Conservation (phyloP, 2,888 invertebrate genomes). For the Hirtodrosophila confusa region DNA sequence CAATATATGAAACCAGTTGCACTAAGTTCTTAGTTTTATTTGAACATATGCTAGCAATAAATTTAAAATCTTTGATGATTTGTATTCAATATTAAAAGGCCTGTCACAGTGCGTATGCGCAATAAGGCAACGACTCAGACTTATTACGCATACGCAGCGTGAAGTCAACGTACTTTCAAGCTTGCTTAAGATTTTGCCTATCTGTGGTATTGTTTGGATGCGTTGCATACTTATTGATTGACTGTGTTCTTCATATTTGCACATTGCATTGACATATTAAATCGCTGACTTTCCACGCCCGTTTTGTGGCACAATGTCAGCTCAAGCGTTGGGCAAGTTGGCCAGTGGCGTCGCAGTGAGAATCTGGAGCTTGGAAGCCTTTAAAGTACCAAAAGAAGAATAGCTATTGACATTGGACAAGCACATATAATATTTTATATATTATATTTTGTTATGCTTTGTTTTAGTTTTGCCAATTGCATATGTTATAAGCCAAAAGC, state of each 20-base stretch:
- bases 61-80: too few relatives aligned
- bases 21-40: too few relatives aligned
- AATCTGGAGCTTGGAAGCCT: slow-evolving; percentile 63
- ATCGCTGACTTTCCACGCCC: slow-evolving; percentile 45
- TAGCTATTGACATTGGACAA: slow-evolving; percentile 78
- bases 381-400: slow-evolving; percentile 58
- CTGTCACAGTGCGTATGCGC: slow-evolving; percentile 32
- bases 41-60: too few relatives aligned
- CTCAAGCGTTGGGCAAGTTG: slow-evolving; percentile 13
- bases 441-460: slow-evolving; percentile 25
- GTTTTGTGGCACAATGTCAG: slow-evolving; percentile 59
- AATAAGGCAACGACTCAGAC: neutral
- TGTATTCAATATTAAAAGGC: neutral
- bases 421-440: slow-evolving; percentile 27
- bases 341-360: neutral
- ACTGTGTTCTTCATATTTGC: slow-evolving; percentile 36
- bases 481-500: slow-evolving; percentile 66
- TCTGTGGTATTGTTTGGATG: neutral
- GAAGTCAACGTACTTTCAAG: slow-evolving; percentile 26
- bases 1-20: too few relatives aligned
- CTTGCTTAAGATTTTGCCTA: slow-evolving; percentile 2
- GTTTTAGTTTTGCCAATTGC: slow-evolving; percentile 23
- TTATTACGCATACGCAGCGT: slow-evolving; percentile 48
- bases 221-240: slow-evolving; percentile 50
- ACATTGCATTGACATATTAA: slow-evolving; percentile 69